Conservation (phyloP, 2,797 vertebrate species). For the Holocentrus rufus region DNA sequence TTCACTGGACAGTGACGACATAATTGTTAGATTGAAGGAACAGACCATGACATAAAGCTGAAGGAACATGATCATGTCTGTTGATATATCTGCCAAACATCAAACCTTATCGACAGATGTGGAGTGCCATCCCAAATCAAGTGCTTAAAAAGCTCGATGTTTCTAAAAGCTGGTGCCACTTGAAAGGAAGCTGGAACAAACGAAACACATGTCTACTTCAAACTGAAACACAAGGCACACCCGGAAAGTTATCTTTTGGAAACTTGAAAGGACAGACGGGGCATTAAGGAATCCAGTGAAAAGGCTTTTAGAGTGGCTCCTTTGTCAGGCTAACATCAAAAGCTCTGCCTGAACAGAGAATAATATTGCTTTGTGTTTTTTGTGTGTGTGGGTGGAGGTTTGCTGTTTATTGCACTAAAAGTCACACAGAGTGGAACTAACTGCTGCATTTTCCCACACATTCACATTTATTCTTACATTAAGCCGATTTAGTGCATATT, state of each 20-base stretch:
- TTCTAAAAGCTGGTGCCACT: conserved; percentile 45
- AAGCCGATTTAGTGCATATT: background rate
- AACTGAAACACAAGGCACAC: conserved; percentile 69
- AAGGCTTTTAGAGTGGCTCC: conserved; percentile 71
- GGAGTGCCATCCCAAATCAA: conserved; percentile 43
- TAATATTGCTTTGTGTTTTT: conserved; percentile 73
- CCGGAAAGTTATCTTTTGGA: conserved; percentile 77
- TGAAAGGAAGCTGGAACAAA: conserved; percentile 71
- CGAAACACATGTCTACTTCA: conserved; percentile 69
- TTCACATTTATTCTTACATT: background rate
- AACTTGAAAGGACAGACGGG: conserved; percentile 72
- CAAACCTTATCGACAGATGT: conserved; percentile 39
- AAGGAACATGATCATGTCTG: conserved; percentile 18
- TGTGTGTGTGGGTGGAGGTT: conserved; percentile 67
- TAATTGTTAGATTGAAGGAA: background rate
- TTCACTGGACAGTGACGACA: too few relatives aligned
- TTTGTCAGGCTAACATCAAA: conserved; percentile 82
- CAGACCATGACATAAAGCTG: conserved; percentile 8
- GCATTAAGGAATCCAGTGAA: conserved; percentile 72
- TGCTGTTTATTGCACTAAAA: conserved; percentile 60
- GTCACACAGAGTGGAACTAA: conserved; percentile 45
- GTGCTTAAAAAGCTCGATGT: conserved; percentile 46
- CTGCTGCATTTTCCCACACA: conserved; percentile 10
- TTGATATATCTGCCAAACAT: conserved; percentile 26
- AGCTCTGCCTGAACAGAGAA: conserved; percentile 71